A percentile compares a stretch with the other conserved stretches of the same genome.
phyloP scores from a whole-genome alignment of 2,888 invertebrate species.

The Limnephilus auricula region DNA sequence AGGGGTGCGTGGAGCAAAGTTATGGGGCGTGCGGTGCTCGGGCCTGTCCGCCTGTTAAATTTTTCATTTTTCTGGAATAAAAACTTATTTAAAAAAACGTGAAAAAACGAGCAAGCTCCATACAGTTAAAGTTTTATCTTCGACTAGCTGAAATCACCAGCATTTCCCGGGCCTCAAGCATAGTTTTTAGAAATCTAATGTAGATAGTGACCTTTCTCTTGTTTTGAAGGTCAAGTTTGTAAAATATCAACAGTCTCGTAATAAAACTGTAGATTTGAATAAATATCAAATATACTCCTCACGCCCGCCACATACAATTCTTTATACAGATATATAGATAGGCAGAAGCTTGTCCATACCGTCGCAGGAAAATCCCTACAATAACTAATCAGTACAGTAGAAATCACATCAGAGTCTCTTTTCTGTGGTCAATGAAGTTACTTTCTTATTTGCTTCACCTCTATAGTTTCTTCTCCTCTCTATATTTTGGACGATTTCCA shows the following conservation, averaged over 20 bases:
- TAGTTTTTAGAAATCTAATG: no score
- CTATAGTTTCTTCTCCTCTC: neutral
- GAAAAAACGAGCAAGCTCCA: neutral
- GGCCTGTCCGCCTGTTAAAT: conserved; percentile 83
- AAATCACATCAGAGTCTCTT: neutral
- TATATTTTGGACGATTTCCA: neutral
- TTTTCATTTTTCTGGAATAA: no score
- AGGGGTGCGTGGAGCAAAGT: conserved; percentile 91
- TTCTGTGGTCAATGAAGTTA: neutral
- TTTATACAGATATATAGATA: no score
- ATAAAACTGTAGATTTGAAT: no score
- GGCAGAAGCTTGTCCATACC: neutral
- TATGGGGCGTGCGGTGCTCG: conserved; percentile 93
- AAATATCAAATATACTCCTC: no score
- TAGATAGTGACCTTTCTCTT: no score
- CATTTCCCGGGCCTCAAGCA: no score
- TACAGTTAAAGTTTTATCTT: neutral
- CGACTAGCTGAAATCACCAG: no score
- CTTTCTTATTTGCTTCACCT: neutral
- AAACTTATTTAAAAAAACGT: no score
- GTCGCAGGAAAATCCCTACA: neutral
- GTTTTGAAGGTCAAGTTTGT: no score
- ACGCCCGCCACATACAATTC: no score
- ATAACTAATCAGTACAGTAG: neutral
- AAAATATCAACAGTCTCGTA: no score